Conservation (phyloP, 2,888 invertebrate genomes). For the Agriotes lineatus region DNA sequence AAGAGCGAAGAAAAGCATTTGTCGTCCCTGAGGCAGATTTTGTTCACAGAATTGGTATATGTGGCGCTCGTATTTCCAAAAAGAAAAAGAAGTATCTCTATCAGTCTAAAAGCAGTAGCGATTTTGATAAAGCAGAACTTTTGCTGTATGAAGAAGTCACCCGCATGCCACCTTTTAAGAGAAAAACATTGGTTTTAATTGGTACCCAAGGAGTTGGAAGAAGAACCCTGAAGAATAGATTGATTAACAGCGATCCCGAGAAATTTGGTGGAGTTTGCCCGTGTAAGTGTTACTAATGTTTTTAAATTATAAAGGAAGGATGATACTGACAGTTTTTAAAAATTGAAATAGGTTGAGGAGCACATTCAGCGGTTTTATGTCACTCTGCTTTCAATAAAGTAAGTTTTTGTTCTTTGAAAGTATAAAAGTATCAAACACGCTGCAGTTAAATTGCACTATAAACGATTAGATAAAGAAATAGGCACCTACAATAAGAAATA, state of each 20-base stretch:
- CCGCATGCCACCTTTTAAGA: conserved; percentile 95
- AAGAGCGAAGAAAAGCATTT: conserved; percentile 95
- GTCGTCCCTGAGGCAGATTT: conserved; percentile 96
- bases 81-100: conserved; percentile 64
- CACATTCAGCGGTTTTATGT: no score
- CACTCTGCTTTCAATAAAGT: no score
- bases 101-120: conserved; percentile 84
- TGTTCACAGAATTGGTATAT: conserved; percentile 93
- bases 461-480: no score
- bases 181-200: conserved; percentile 92
- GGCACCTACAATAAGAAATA: no score
- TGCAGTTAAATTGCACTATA: no score
- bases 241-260: conserved; percentile 91
- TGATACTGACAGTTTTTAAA: no score
- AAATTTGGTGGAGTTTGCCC: conserved; percentile 94
- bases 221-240: conserved; percentile 92
- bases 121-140: conserved; percentile 94
- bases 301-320: no score
- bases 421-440: no score
- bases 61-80: conserved; percentile 79
- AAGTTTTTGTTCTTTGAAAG: no score
- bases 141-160: conserved; percentile 96
- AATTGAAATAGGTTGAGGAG: no score
- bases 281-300: conserved; percentile 82
- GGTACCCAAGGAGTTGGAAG: conserved; percentile 95